Evolutionary conservation across 2,113 vertebrate species (phyloP).

Genomic region (Thymallus thymallus): DNA sequence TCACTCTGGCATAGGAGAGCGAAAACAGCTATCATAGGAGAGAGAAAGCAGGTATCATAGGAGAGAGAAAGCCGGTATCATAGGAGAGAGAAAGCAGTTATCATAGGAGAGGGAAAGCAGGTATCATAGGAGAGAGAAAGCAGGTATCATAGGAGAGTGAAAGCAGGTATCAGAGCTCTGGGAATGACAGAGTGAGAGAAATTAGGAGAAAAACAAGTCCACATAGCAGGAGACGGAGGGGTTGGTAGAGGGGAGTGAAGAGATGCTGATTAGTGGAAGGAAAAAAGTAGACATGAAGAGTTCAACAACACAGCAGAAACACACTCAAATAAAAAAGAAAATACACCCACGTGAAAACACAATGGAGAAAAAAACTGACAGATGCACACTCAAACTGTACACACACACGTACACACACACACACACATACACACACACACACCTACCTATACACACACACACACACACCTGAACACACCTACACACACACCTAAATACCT

Average conservation of each 20-base stretch:
- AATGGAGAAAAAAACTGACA: no score
- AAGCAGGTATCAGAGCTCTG: constrained; percentile 41
- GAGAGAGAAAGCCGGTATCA: constrained; percentile 57
- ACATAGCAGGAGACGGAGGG: constrained; percentile 51
- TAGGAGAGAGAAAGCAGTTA: no score
- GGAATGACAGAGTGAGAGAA: constrained; percentile 24
- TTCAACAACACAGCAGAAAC: no score
- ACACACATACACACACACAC: constrained; percentile 18
- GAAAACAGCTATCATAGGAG: constrained; percentile 48
- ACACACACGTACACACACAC: constrained; percentile 11
- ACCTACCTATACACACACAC: constrained; percentile 14
- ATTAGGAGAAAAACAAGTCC: constrained; percentile 52
- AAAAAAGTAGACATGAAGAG: background rate
- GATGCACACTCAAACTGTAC: no score
- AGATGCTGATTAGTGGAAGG: background rate
- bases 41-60: constrained; percentile 49
- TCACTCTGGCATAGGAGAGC: constrained; percentile 53
- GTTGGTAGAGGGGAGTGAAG: background rate
- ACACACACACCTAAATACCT: constrained; percentile 13
- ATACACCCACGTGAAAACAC: no score
- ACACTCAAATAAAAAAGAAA: no score
- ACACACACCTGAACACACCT: constrained; percentile 13
- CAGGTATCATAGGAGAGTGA: no score
- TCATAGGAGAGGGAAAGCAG: constrained; percentile 56
- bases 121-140: no score